These are phyloP conservation scores for Epizoanthus scotinus DNA, from an alignment of 92 coral and sea anemone genomes.

Conservation along the genomic window DNA sequence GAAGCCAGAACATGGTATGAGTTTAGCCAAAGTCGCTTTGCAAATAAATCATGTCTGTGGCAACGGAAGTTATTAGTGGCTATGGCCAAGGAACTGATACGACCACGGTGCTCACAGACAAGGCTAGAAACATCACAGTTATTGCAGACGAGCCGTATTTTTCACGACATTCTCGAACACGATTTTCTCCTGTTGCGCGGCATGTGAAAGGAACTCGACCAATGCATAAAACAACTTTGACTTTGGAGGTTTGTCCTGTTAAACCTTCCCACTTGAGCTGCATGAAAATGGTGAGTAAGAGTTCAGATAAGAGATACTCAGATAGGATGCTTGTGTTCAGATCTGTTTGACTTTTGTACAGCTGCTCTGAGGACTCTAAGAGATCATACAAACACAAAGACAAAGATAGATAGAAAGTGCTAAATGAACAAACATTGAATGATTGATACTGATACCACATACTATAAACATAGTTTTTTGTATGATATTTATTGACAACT, in stretches of 20 bases:
- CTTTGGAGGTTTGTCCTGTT: slow-evolving; percentile 58
- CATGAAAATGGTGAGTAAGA: slow-evolving; percentile 87
- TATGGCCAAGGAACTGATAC: slow-evolving; percentile 89
- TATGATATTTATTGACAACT: not conserved
- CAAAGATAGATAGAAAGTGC: no score
- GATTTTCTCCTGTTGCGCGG: slow-evolving; percentile 48
- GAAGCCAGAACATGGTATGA: no score
- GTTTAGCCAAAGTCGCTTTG: not conserved
- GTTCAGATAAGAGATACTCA: not conserved
- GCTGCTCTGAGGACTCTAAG: not conserved
- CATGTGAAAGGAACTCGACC: slow-evolving; percentile 79
- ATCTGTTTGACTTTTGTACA: slow-evolving; percentile 34
- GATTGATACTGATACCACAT: no score
- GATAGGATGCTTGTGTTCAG: slow-evolving; percentile 10
- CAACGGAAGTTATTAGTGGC: slow-evolving; percentile 52
- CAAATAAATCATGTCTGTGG: slow-evolving; percentile 54
- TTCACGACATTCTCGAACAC: slow-evolving; percentile 68
- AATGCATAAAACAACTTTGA: slow-evolving; percentile 75
- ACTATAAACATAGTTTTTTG: not conserved
- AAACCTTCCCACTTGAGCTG: slow-evolving; percentile 69
- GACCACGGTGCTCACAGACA: slow-evolving; percentile 86
- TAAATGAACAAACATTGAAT: not conserved
- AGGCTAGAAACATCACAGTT: slow-evolving; percentile 86
- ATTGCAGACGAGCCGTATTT: slow-evolving; percentile 85
- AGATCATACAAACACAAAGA: slow-evolving; percentile 1